phyloP scores from a whole-genome alignment of 2,888 invertebrate genomes.

The Augiades crinisus region DNA sequence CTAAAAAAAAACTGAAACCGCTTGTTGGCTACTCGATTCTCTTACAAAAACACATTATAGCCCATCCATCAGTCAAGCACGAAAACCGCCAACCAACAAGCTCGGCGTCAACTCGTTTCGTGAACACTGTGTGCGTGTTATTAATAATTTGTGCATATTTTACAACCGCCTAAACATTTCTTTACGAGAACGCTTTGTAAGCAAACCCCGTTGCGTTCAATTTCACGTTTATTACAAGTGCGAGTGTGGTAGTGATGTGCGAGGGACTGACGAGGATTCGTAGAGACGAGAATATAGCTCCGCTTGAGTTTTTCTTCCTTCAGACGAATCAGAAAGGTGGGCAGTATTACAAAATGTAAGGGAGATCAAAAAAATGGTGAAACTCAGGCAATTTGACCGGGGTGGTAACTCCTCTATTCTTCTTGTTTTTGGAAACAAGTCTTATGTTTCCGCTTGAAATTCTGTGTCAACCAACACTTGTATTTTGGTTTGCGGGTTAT shows the following conservation, averaged over 20 bases:
- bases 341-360: no score
- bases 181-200: constrained; percentile 29
- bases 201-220: constrained; percentile 29
- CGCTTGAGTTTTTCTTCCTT: no score
- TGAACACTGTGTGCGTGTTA: constrained; percentile 32
- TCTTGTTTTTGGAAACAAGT: no score
- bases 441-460: no score
- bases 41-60: not conserved
- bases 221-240: constrained; percentile 28
- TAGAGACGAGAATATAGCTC: no score
- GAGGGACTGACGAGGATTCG: not conserved
- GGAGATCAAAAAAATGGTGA: no score
- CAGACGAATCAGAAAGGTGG: no score
- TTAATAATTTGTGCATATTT: constrained; percentile 33
- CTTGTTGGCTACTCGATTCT: not conserved
- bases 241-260: constrained; percentile 7
- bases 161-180: constrained; percentile 26
- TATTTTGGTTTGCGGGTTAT: no score
- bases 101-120: constrained; percentile 17
- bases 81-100: constrained; percentile 5
- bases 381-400: no score
- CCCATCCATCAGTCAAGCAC: constrained; percentile 5
- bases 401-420: no score
- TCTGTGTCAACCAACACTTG: no score
- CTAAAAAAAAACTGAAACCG: no score